Evolutionary conservation across 1,140 invertebrate species (phyloP), one percentile per base, ranked within the genome.

Genomic region (Charaxes varanes): DNA sequence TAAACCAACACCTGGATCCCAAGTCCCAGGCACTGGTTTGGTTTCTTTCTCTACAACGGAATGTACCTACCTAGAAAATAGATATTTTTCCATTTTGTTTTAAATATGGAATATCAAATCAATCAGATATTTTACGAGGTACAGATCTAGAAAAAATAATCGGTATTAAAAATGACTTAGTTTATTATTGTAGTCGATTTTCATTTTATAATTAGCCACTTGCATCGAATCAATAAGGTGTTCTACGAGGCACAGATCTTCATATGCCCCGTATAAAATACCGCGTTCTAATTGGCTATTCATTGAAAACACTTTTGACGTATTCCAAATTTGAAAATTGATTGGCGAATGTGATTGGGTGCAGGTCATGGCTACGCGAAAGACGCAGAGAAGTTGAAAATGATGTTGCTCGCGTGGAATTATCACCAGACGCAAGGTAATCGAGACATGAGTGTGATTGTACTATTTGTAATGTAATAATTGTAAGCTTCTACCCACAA

Each of bases 401-500:
- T 92, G 86, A 93, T 93, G 91, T 88, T 93, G 82, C 88, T 92
- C 61, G 91, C 91, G 66, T 93, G 91, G 91, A 93, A 92, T 88
- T 91, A 92, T 85, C 90, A 92, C 87, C 90, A 88, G 86, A 86
- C 87, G 68, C 89, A 86, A 88, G 87, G 86, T 86, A 86, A 86
- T 65, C 32, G n/a, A n/a, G n/a, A n/a, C n/a, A n/a, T n/a, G n/a
- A n/a, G n/a, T n/a, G n/a, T n/a, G n/a, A n/a, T n/a, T n/a, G n/a
- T n/a, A n/a, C n/a, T n/a, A n/a, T n/a, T n/a, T n/a, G n/a, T n/a
- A n/a, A n/a, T n/a, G n/a, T n/a, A n/a, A n/a, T n/a, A n/a, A n/a
- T n/a, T n/a, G n/a, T n/a, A n/a, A n/a, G n/a, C n/a, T n/a, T n/a
- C n/a, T n/a, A n/a, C n/a, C n/a, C n/a, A n/a, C n/a, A n/a, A n/a